These are phyloP conservation scores for Thermophis baileyi DNA, from an alignment of 2,113 vertebrate genomes.

Conservation along the genomic window DNA sequence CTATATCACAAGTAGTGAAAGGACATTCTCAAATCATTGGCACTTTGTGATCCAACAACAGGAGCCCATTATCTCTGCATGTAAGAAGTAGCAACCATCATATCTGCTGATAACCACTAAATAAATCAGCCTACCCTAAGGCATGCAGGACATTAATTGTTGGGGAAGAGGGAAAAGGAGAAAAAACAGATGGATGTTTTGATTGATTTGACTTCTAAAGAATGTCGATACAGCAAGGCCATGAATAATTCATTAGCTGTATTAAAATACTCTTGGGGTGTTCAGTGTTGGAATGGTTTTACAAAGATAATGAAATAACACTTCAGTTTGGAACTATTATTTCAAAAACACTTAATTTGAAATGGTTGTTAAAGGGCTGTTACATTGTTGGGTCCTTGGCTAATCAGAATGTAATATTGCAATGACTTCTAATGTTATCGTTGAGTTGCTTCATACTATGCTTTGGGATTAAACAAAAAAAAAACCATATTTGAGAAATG, in stretches of 20 bases:
- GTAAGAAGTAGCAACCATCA: background rate
- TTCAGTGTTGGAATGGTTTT: conserved; percentile 14
- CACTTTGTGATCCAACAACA: background rate
- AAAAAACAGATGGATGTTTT: background rate
- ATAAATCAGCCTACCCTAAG: background rate
- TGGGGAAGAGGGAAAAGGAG: background rate
- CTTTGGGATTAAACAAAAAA: conserved; percentile 61
- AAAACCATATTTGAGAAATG: conserved; percentile 50
- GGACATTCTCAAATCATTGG: background rate
- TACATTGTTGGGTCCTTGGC: background rate
- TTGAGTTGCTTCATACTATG: conserved; percentile 52
- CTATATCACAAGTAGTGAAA: background rate
- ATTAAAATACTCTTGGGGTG: conserved; percentile 9
- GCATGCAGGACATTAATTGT: background rate
- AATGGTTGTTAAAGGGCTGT: background rate
- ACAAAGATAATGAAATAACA: conserved; percentile 51
- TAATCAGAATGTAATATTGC: conserved; percentile 56
- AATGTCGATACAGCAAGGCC: conserved; percentile 28
- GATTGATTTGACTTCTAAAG: conserved; percentile 27
- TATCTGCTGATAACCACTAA: background rate
- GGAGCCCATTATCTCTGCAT: background rate
- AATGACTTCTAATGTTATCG: conserved; percentile 45
- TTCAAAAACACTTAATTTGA: background rate
- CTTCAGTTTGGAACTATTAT: conserved; percentile 21
- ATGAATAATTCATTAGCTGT: background rate